These are phyloP conservation scores for Hippocampus abdominalis DNA, from an alignment of 2,113 vertebrate genomes.

Conservation along the genomic window DNA sequence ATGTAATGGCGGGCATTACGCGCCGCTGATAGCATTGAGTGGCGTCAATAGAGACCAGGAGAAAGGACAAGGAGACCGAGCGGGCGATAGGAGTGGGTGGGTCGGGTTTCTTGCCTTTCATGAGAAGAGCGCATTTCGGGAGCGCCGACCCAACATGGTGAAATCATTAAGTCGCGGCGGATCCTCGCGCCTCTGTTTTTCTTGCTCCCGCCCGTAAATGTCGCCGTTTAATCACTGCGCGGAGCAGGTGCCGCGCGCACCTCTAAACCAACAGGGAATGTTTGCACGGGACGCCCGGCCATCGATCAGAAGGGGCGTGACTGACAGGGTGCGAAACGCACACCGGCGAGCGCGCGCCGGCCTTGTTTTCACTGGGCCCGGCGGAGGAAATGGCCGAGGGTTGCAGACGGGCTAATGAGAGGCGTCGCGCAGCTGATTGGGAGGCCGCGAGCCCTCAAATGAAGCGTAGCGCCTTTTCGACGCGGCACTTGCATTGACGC, in stretches of 20 bases:
- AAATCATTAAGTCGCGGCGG: background rate
- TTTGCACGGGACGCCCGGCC: constrained; percentile 37
- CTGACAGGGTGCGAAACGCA: constrained; percentile 12
- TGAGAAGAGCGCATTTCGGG: background rate
- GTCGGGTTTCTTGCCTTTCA: background rate
- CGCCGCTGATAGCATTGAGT: constrained; percentile 34
- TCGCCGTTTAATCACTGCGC: constrained; percentile 6
- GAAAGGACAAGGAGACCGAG: constrained; percentile 6
- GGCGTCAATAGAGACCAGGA: constrained; percentile 13
- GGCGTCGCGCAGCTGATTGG: constrained; percentile 20
- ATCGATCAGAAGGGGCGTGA: constrained; percentile 46
- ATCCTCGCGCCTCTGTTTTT: constrained; percentile 21
- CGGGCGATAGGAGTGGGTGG: constrained; percentile 1
- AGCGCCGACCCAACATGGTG: background rate
- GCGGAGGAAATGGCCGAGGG: constrained; percentile 42
- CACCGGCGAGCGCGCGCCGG: background rate
- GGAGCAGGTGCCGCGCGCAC: constrained; percentile 36
- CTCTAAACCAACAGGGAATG: constrained; percentile 18
- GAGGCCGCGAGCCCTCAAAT: constrained; percentile 3
- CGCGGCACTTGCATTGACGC: background rate
- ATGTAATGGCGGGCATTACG: constrained; percentile 46
- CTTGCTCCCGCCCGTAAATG: constrained; percentile 14
- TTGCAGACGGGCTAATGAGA: constrained; percentile 30
- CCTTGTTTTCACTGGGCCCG: constrained; percentile 45
- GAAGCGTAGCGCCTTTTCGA: background rate